Base-by-base conservation (phyloP, 1,140 invertebrate genomes). In the Drosophila nebulosa region DNA sequence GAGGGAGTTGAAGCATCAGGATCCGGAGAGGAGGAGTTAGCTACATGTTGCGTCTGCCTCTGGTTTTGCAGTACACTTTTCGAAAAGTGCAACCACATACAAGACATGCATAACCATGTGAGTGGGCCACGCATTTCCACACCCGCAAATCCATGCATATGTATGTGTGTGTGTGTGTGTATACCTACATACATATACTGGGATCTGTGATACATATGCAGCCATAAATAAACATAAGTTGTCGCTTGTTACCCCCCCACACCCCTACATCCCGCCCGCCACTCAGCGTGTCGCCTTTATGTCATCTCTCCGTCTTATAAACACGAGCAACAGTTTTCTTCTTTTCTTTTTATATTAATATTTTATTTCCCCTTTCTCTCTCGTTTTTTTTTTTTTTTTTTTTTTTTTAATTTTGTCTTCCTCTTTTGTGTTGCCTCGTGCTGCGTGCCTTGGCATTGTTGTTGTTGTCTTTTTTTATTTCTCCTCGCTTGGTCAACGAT, bases 171-270 rank as follows among this genome's bases (percentile, higher is more conserved):
- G 4, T 14, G 7, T 57, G 22, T 69, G 10, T 57, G 35, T 26
- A 22, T 53, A n/a, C n/a, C n/a, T n/a, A n/a, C n/a, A n/a, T n/a
- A n/a, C n/a, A 21, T 65, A 30, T 63, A 21, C 9, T 59, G 69
- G 39, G 39, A 46, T 46, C 16, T 46, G 16, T 46, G 39, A 27
- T 62, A 63, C 78, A 79, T 79, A 79, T 79, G 77, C 66, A 62
- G 55, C 72, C 78, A 80, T 80, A 80, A 80, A 80, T 80, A 80
- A 80, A 80, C 78, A 80, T 80, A 80, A 80, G 78, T 76, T 80
- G 78, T 76, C 78, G 78, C 78, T 60, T 72, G 36, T 65, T 58
- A 46, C 64, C 70, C 70, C 61, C 64, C 79, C 74, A 69, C 51
- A 14, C 30, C 36, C 2, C 5, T 2, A 4, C 1, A 16, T 5